Evolutionary conservation across 23 tunicate species (phyloP).

Genomic region (Halocynthia aurantium): DNA sequence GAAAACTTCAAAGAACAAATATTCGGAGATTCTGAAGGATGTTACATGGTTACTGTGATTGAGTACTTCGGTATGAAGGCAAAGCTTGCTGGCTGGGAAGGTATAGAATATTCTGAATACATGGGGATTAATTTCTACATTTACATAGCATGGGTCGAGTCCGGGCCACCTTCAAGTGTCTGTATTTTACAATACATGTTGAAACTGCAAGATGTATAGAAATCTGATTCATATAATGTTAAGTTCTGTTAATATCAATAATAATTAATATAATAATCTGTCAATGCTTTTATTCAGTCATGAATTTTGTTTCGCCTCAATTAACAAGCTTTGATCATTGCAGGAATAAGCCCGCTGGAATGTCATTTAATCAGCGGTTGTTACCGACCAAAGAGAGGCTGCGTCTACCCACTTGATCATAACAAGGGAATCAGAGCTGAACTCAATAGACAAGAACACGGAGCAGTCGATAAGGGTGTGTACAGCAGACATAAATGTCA

Average conservation of each 20-base stretch:
- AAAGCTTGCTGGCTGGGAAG: conserved; percentile 77
- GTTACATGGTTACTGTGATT: conserved; percentile 56
- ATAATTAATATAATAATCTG: too few species aligned
- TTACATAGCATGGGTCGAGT: too few species aligned
- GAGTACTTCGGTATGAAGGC: conserved; percentile 41
- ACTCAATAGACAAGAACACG: not conserved
- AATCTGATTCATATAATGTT: too few species aligned
- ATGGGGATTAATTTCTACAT: too few species aligned
- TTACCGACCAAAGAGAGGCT: conserved; percentile 15
- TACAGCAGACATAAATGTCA: not conserved
- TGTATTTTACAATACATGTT: too few species aligned
- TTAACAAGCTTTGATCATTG: not conserved
- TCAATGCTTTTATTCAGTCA: too few species aligned
- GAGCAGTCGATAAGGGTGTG: not conserved
- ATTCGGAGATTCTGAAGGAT: conserved; percentile 49
- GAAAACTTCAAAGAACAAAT: conserved; percentile 35
- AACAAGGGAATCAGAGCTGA: conserved; percentile 18
- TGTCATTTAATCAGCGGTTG: conserved; percentile 51
- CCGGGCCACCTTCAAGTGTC: too few species aligned
- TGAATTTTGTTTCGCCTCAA: too few species aligned
- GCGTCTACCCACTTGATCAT: conserved; percentile 35
- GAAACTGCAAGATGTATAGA: too few species aligned
- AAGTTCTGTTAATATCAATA: too few species aligned
- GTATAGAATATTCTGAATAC: conserved; percentile 19
- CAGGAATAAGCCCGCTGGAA: conserved; percentile 33